phyloP scores from a whole-genome alignment of 2,797 vertebrate species.

The Notamacropus eugenii region DNA sequence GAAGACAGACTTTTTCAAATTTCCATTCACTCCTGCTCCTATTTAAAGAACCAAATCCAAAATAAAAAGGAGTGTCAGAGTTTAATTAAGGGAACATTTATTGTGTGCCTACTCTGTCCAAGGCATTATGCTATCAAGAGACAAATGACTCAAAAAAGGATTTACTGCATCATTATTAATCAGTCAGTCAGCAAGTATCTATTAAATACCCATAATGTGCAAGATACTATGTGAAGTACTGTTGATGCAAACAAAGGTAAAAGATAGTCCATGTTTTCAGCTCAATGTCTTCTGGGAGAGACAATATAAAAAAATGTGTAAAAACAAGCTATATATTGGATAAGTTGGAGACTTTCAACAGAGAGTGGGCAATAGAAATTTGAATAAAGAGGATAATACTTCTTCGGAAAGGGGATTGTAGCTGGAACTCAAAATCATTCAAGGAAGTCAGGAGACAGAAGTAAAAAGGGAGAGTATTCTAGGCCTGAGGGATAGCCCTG shows the following conservation, averaged over 20 bases:
- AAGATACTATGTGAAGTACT: neutral
- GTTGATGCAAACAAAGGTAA: neutral
- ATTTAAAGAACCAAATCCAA: constrained; percentile 66
- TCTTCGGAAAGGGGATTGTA: neutral
- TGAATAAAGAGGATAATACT: neutral
- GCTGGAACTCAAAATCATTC: neutral
- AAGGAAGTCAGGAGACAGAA: neutral
- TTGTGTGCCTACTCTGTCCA: neutral
- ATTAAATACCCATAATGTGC: neutral
- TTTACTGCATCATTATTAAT: neutral
- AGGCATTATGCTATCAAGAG: neutral
- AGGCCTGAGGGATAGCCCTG: neutral
- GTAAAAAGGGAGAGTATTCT: neutral
- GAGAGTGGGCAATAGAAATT: neutral
- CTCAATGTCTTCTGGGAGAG: neutral
- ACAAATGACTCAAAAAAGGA: neutral
- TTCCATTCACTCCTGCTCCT: constrained; percentile 71
- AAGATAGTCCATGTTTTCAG: neutral
- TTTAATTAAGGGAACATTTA: neutral
- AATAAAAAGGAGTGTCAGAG: neutral
- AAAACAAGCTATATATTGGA: neutral
- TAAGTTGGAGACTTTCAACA: neutral
- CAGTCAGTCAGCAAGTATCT: neutral
- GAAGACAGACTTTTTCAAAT: constrained; percentile 68
- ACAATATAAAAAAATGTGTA: neutral